Evolutionary conservation across 2,888 invertebrate genomes (phyloP).

Genomic region (Spodoptera exigua): DNA sequence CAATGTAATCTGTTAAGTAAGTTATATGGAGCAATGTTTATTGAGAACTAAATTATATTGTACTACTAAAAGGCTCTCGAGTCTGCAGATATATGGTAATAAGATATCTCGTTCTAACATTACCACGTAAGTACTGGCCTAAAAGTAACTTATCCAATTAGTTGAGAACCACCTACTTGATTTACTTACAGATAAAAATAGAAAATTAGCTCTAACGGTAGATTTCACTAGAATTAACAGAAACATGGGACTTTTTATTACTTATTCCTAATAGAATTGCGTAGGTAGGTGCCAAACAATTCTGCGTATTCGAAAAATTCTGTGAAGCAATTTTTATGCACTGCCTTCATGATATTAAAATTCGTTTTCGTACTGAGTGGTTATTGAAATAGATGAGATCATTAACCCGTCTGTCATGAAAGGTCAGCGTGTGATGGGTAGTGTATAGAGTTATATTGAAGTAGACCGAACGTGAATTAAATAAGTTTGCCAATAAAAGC

Average conservation of each 20-base stretch:
- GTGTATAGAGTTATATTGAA: slow-evolving; percentile 25
- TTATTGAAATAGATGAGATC: slow-evolving; percentile 20
- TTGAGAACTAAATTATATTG: too few relatives aligned
- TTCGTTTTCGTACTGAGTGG: slow-evolving; percentile 2
- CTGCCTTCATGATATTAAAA: not conserved
- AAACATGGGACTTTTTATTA: not conserved
- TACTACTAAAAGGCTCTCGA: too few relatives aligned
- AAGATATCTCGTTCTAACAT: not conserved
- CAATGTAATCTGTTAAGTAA: too few relatives aligned
- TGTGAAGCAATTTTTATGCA: not conserved
- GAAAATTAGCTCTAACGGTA: not conserved
- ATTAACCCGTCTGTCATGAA: slow-evolving; percentile 29
- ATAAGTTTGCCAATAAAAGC: slow-evolving; percentile 35
- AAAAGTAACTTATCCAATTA: slow-evolving; percentile 5
- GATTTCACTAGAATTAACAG: not conserved
- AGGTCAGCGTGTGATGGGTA: slow-evolving; percentile 28
- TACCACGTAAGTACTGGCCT: not conserved
- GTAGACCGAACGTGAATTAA: slow-evolving; percentile 22
- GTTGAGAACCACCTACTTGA: not conserved
- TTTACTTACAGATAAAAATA: not conserved
- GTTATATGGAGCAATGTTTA: too few relatives aligned
- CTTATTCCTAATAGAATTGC: not conserved
- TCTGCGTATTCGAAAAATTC: slow-evolving; percentile 1
- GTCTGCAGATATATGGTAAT: not conserved
- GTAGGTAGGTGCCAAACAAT: not conserved